Conservation (phyloP, 2,888 invertebrate genomes). For the Microplitis manilae region DNA sequence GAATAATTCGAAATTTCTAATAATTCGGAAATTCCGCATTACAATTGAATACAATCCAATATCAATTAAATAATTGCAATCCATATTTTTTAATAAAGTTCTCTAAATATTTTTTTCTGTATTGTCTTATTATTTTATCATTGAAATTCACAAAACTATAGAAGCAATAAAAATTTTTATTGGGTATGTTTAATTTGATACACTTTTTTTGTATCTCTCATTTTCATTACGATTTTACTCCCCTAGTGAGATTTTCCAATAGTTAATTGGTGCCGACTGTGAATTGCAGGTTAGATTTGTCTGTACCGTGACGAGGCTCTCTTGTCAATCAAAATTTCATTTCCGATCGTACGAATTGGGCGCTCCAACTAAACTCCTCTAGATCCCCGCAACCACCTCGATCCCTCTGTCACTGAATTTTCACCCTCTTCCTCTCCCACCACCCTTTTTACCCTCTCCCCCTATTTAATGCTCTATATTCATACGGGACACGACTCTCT, state of each 20-base stretch:
- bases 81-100: too few species aligned
- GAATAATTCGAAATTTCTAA: too few species aligned
- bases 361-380: slow-evolving; percentile 33
- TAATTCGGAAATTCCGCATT: too few species aligned
- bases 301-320: slow-evolving; percentile 61
- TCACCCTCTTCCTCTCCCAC: slow-evolving; percentile 28
- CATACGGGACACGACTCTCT: slow-evolving; percentile 51
- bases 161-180: background rate
- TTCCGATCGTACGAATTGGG: slow-evolving; percentile 64
- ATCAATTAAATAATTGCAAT: too few species aligned
- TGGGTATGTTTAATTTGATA: slow-evolving; percentile 9
- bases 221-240: slow-evolving; percentile 7
- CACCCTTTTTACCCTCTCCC: slow-evolving; percentile 33
- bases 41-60: too few species aligned
- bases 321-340: slow-evolving; percentile 67
- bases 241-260: slow-evolving; percentile 32
- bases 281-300: slow-evolving; percentile 68
- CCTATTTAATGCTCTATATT: slow-evolving; percentile 35
- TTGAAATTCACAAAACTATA: background rate
- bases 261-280: slow-evolving; percentile 46
- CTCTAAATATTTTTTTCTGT: too few species aligned
- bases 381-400: slow-evolving; percentile 18
- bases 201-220: background rate
- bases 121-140: background rate
- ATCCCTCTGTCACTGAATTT: slow-evolving; percentile 11